Percentiles rank a stretch among this genome's conserved stretches.
Evolutionary conservation across 2,888 invertebrate genomes (phyloP).

Genomic region (Cantharis rufa): DNA sequence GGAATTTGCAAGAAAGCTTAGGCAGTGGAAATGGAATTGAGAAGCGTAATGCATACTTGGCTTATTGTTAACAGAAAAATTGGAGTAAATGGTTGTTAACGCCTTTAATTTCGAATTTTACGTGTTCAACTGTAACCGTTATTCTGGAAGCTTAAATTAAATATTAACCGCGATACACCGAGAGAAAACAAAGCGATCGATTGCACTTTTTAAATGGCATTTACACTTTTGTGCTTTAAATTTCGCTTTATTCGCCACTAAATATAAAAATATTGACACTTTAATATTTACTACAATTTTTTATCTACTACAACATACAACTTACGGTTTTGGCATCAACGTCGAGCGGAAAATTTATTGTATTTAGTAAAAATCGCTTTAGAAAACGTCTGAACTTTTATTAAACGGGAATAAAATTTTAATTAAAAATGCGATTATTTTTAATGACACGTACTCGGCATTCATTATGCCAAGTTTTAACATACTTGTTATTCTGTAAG

Average conservation of each 20-base stretch:
- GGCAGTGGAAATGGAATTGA: neutral
- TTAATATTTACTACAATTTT: neutral
- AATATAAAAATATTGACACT: neutral
- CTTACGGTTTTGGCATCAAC: neutral
- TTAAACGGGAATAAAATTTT: neutral
- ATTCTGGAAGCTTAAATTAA: neutral
- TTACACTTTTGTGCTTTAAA: neutral
- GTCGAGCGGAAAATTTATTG: neutral
- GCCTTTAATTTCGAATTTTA: neutral
- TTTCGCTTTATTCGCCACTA: neutral
- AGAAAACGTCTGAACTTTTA: neutral
- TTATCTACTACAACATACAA: neutral
- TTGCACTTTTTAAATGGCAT: neutral
- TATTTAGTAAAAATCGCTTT: neutral
- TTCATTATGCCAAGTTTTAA: neutral
- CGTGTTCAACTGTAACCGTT: no score
- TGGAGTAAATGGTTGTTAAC: neutral
- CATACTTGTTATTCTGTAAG: slow-evolving; percentile 11
- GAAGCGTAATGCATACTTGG: neutral
- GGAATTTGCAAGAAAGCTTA: neutral
- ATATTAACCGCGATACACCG: neutral
- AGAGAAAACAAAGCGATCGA: neutral
- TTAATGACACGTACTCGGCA: neutral
- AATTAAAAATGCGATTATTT: neutral
- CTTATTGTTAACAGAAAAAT: neutral